Conservation (phyloP, 1,140 invertebrate genomes). For the Temnothorax longispinosus region DNA sequence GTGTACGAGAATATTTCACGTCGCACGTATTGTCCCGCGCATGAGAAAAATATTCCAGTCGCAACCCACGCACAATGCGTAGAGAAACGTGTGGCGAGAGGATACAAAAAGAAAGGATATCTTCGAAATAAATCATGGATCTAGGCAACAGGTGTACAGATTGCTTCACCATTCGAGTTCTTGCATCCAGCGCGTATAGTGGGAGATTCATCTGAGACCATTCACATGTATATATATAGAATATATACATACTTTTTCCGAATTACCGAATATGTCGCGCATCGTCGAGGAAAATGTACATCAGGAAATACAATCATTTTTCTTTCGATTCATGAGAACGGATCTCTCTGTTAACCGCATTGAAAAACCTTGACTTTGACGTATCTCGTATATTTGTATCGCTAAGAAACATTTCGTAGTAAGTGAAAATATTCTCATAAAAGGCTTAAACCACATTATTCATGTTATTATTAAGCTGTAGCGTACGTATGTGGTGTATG, state of each 20-base stretch:
- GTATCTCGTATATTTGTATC: not conserved
- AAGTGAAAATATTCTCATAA: not conserved
- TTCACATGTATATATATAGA: conserved; percentile 39
- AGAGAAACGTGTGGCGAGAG: conserved; percentile 60
- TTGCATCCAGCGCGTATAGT: conserved; percentile 49
- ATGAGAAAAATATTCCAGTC: conserved; percentile 67
- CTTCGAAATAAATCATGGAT: conserved; percentile 74
- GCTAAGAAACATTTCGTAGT: conserved; percentile 4
- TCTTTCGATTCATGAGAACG: conserved; percentile 10
- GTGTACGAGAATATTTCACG: conserved; percentile 55
- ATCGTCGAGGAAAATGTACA: conserved; percentile 41
- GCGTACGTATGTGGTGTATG: not conserved
- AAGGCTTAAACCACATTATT: not conserved
- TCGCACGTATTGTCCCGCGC: conserved; percentile 33
- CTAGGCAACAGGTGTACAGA: conserved; percentile 77
- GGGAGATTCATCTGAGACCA: conserved; percentile 46
- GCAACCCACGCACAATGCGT: conserved; percentile 70
- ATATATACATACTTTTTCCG: conserved; percentile 54
- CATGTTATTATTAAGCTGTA: not conserved
- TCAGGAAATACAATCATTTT: conserved; percentile 23
- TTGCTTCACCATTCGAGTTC: conserved; percentile 67
- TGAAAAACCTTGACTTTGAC: not conserved
- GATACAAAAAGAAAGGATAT: conserved; percentile 70
- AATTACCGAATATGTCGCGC: conserved; percentile 66
- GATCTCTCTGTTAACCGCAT: not conserved